Evolutionary conservation across 2,797 vertebrate species (phyloP).

Genomic region (Enteromius anoplus): DNA sequence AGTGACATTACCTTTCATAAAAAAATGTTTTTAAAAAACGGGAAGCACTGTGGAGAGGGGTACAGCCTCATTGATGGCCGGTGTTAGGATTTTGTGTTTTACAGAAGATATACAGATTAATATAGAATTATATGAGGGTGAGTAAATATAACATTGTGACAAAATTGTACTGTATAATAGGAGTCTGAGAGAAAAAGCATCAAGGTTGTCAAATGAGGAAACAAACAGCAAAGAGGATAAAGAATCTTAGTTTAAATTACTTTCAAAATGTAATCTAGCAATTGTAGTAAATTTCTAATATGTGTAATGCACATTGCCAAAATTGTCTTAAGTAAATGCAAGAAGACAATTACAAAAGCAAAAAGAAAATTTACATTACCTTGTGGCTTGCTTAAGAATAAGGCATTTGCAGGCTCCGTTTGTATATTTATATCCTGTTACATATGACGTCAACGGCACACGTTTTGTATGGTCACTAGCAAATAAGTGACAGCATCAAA

Average conservation of each 20-base stretch:
- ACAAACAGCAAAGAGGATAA: neutral
- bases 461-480: neutral
- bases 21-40: no score
- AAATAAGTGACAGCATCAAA: neutral
- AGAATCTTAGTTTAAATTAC: conserved; percentile 22
- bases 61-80: no score
- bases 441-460: neutral
- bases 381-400: neutral
- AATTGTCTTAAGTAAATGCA: neutral
- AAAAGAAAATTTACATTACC: neutral
- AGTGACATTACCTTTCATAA: no score
- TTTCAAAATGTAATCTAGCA: neutral
- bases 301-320: neutral
- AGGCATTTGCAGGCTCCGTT: neutral
- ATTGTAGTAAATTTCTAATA: neutral
- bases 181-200: no score
- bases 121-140: no score
- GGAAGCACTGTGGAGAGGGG: no score
- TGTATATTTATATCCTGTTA: neutral
- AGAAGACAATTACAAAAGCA: neutral
- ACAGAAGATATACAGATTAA: no score
- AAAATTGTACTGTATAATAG: no score
- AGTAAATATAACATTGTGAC: no score
- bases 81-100: no score
- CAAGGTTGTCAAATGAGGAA: no score